Percentiles rank a stretch among this genome's conserved stretches.
phyloP scores from a whole-genome alignment of 2,797 vertebrate genomes.

The Sparus aurata region DNA sequence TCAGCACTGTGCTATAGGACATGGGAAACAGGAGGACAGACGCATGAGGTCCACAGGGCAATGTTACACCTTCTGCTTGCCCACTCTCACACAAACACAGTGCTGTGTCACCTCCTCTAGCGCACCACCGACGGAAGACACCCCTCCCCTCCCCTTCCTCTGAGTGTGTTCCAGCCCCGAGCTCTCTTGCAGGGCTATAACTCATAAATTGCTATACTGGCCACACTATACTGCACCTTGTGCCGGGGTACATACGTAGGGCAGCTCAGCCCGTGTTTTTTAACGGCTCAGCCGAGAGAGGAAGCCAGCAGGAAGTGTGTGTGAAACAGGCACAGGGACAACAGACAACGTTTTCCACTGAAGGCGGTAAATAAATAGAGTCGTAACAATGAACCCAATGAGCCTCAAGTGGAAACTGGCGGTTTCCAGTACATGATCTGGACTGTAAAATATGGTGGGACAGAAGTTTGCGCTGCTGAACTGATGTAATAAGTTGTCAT shows the following conservation, averaged over 20 bases:
- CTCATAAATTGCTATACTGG: slow-evolving; percentile 63
- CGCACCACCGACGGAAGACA: slow-evolving; percentile 31
- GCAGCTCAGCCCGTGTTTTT: slow-evolving; percentile 39
- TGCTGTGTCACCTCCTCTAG: slow-evolving; percentile 32
- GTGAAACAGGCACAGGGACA: slow-evolving; percentile 48
- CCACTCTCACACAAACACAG: slow-evolving; percentile 12
- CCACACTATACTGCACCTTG: slow-evolving; percentile 46
- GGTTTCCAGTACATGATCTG: slow-evolving; percentile 1
- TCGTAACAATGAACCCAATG: slow-evolving; percentile 58
- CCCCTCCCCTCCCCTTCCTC: slow-evolving; percentile 61
- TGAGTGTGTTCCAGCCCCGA: slow-evolving; percentile 52
- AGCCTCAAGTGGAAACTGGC: slow-evolving; percentile 47
- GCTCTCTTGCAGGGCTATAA: slow-evolving; percentile 62
- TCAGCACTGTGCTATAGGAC: slow-evolving; percentile 22
- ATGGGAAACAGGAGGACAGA: slow-evolving; percentile 29
- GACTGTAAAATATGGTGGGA: background rate
- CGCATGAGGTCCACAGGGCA: slow-evolving; percentile 19
- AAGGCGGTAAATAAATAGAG: slow-evolving; percentile 67
- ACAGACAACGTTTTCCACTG: slow-evolving; percentile 61
- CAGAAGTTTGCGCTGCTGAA: background rate
- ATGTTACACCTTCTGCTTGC: slow-evolving; percentile 8
- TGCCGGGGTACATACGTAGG: slow-evolving; percentile 43
- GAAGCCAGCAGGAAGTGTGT: slow-evolving; percentile 75
- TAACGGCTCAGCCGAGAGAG: slow-evolving; percentile 75
- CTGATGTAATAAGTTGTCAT: background rate